These are phyloP conservation scores for Girardinichthys multiradiatus DNA, from an alignment of 2,113 vertebrate species.

Conservation along the genomic window DNA sequence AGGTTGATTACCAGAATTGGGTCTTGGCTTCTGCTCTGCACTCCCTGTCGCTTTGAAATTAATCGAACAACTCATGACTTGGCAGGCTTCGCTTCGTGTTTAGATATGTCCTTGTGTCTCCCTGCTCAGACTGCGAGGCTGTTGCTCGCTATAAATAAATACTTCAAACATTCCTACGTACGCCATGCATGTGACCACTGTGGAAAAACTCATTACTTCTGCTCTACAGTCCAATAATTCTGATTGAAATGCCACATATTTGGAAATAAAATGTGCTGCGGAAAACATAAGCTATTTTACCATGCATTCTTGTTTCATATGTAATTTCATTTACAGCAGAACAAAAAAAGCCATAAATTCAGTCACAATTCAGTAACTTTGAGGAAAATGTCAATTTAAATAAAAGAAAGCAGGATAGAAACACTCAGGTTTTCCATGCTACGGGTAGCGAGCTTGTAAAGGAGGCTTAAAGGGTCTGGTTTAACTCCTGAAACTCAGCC, in stretches of 20 bases:
- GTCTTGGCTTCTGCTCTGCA: conserved; percentile 79
- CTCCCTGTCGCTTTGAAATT: conserved; percentile 80
- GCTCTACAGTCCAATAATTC: conserved; percentile 40
- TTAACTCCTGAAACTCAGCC: conserved; percentile 81
- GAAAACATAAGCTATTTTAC: conserved; percentile 21
- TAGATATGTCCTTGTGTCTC: conserved; percentile 78
- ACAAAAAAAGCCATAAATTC: conserved; percentile 24
- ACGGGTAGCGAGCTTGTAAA: conserved; percentile 76
- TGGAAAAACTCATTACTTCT: conserved; percentile 61
- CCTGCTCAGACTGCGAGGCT: conserved; percentile 64
- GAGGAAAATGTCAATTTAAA: conserved; percentile 56
- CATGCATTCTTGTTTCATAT: conserved; percentile 46
- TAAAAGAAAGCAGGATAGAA: conserved; percentile 59
- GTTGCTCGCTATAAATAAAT: conserved; percentile 75
- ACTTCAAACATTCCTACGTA: conserved; percentile 64
- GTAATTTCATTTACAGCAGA: conserved; percentile 34
- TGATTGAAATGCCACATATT: conserved; percentile 61
- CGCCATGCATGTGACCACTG: conserved; percentile 41
- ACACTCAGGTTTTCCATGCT: conserved; percentile 78
- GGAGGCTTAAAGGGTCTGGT: conserved; percentile 77
- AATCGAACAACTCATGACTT: conserved; percentile 84
- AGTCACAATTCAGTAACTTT: conserved; percentile 17
- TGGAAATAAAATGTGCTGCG: conserved; percentile 26
- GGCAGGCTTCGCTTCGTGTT: conserved; percentile 78
- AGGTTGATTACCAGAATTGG: conserved; percentile 80